A percentile compares a stretch with the other conserved stretches of the same genome.
These are phyloP conservation scores for Oxystoma pomonae DNA, from an alignment of 2,888 invertebrate genomes.

Conservation along the genomic window DNA sequence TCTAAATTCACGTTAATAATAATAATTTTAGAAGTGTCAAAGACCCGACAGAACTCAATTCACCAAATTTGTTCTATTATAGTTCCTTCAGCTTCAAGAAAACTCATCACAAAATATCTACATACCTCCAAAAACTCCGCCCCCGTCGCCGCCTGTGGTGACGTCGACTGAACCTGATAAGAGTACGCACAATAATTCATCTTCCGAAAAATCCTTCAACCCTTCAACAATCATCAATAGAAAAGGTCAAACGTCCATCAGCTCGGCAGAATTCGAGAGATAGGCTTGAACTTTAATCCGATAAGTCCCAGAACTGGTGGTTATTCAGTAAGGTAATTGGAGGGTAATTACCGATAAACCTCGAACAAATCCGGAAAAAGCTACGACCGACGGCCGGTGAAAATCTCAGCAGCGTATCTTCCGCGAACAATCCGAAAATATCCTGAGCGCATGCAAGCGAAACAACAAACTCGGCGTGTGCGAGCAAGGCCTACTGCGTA, in stretches of 20 bases:
- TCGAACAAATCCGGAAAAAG: constrained; percentile 35
- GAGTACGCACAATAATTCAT: constrained; percentile 42
- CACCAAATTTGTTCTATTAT: no score
- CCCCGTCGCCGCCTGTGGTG: constrained; percentile 42
- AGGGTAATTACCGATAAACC: constrained; percentile 34
- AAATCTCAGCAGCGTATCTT: constrained; percentile 33
- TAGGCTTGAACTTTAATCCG: no score
- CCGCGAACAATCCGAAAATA: no score
- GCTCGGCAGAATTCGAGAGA: no score
- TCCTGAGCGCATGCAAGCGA: no score
- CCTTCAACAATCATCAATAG: constrained; percentile 40
- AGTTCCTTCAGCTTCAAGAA: no score
- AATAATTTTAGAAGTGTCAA: no score
- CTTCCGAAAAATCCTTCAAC: constrained; percentile 36
- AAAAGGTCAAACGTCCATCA: not conserved
- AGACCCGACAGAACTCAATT: no score
- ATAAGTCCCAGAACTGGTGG: constrained; percentile 12
- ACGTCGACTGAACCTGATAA: constrained; percentile 44
- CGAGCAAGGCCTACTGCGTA: no score
- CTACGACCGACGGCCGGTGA: constrained; percentile 35
- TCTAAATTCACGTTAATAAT: no score
- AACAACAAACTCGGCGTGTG: no score
- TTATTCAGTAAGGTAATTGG: constrained; percentile 39
- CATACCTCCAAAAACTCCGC: constrained; percentile 46
- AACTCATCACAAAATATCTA: no score